Evolutionary conservation across 2,888 invertebrate genomes (phyloP).

Genomic region (Eubasilissa splendida): DNA sequence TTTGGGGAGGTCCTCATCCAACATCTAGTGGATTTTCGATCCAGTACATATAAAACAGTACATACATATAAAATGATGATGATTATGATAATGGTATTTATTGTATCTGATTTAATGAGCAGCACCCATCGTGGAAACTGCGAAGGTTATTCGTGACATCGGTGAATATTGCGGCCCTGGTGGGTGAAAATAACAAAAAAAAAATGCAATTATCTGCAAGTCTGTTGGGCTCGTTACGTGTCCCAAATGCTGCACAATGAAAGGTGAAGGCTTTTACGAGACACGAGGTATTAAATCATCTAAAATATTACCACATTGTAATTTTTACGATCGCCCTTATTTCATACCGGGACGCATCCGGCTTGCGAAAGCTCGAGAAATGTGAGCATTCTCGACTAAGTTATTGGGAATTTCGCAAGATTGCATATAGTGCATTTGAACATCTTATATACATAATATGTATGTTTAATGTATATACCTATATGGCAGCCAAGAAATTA

Average conservation of each 20-base stretch:
- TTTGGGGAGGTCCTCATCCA: too few relatives aligned
- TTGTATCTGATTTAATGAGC: too few relatives aligned
- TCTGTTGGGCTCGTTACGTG: slow-evolving; percentile 8
- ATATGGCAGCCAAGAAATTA: too few relatives aligned
- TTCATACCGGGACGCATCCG: slow-evolving; percentile 24
- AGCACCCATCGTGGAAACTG: too few relatives aligned
- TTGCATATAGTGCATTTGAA: background rate
- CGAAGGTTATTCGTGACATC: too few relatives aligned
- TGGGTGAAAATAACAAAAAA: background rate
- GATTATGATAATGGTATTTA: too few relatives aligned
- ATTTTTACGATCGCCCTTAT: slow-evolving; percentile 44
- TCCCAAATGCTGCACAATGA: background rate
- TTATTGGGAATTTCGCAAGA: slow-evolving; percentile 14
- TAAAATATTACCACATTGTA: slow-evolving; percentile 51
- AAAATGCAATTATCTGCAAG: slow-evolving; percentile 1
- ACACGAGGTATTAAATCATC: slow-evolving; percentile 43
- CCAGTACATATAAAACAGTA: too few relatives aligned
- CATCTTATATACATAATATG: too few relatives aligned
- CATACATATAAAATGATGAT: too few relatives aligned
- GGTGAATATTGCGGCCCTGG: background rate
- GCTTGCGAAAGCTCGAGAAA: slow-evolving; percentile 12
- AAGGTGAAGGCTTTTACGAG: slow-evolving; percentile 41
- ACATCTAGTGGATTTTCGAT: too few relatives aligned
- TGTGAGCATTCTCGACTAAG: slow-evolving; percentile 7
- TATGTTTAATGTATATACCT: too few relatives aligned